phyloP scores from a whole-genome alignment of 2,113 vertebrate genomes.

The Brachyhypopomus occidentalis region DNA sequence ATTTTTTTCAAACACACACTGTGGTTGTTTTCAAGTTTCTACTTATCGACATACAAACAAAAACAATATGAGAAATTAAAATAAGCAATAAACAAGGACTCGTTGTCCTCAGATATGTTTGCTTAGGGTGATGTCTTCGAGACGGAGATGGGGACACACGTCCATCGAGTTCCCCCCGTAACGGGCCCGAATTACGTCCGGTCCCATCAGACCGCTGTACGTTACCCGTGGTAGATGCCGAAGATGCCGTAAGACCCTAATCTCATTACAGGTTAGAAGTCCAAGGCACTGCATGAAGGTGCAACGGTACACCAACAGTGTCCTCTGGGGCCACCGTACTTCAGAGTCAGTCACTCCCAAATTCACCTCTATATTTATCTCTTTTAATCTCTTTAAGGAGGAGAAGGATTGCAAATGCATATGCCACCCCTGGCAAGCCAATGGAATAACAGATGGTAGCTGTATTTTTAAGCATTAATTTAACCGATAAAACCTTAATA shows the following conservation, averaged over 20 bases:
- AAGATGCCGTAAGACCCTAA: constrained; percentile 3
- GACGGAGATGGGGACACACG: too few species aligned
- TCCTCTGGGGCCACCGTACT: not conserved
- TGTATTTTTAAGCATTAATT: constrained; percentile 54
- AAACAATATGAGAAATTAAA: not conserved
- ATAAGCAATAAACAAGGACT: too few species aligned
- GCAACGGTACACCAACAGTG: not conserved
- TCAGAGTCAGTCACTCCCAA: not conserved
- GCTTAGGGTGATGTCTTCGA: too few species aligned
- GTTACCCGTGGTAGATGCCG: not conserved
- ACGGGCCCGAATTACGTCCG: too few species aligned
- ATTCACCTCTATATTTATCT: constrained; percentile 60
- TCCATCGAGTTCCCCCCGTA: too few species aligned
- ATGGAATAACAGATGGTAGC: constrained; percentile 63
- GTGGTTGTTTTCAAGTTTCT: too few species aligned
- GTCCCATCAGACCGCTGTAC: too few species aligned
- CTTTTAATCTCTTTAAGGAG: constrained; percentile 67
- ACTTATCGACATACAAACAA: too few species aligned
- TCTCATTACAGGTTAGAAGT: constrained; percentile 23
- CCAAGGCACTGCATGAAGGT: not conserved
- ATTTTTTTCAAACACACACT: not conserved
- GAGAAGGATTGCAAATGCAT: constrained; percentile 62
- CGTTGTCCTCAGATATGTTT: too few species aligned
- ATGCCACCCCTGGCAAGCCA: constrained; percentile 62
- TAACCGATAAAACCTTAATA: constrained; percentile 67